Base-by-base conservation (phyloP, 2,113 vertebrate genomes). In the Cheilinus undulatus region DNA sequence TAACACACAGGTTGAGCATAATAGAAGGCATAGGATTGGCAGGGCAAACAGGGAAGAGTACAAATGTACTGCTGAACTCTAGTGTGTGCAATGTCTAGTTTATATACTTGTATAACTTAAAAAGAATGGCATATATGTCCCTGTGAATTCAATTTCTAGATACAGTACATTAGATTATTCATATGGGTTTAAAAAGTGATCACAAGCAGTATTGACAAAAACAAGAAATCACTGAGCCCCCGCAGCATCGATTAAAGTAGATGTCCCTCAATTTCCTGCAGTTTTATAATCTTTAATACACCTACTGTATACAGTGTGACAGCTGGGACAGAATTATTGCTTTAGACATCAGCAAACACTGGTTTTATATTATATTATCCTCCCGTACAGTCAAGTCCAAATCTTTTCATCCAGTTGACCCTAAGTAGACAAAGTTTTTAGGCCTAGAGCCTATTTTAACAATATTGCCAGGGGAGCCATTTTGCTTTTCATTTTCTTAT, bases 401-500 rank as follows among this genome's bases (percentile, higher is more conserved):
- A 36, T 58, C 48, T 63, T 45, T 52, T n/a, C 34, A 63, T 68
- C 64, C 56, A 65, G 43, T 58, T 43, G 48, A 75, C 50, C 38
- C 32, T 23, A 26, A 7, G 26, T 64, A 60, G 53, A 54, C 48
- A 46, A 60, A 58, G n/a, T 9, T 7, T 48, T 64, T 9, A 66
- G 32, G 27, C 56, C 12, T 56, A 30, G 8, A 76, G 24, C 1
- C 42, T 23, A 20, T 36, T 74, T 69, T 1, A 1, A 51, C 17
- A 2, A 0, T 52, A 22, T 49, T 73, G 19, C 13, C 17, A n/a
- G 20, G 11, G 51, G 5, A 52, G 42, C n/a, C 17, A 9, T 49
- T 59, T 52, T 22, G 10, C 19, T 22, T 59, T 69, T 94, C 87
- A 96, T 40, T 96, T 96, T 28, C 86, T 92, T 58, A 98, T 70